These are phyloP conservation scores for Ageneiosus marmoratus DNA, from an alignment of 2,113 vertebrate species.

Conservation along the genomic window DNA sequence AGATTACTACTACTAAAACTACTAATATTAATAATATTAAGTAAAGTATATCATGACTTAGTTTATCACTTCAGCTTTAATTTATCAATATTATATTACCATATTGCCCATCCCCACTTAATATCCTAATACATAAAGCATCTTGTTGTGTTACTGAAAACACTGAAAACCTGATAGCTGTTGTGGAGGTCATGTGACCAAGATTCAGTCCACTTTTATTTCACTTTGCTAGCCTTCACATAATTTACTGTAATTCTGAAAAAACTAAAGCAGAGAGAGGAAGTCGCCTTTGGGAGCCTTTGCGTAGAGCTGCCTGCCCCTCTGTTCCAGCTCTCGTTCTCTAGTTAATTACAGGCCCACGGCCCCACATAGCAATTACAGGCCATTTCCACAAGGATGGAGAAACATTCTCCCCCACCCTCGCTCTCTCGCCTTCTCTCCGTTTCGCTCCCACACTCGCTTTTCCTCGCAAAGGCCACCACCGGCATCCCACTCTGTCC, in stretches of 20 bases:
- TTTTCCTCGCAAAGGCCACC: slow-evolving; percentile 19
- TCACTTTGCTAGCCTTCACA: neutral
- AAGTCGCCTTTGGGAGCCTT: neutral
- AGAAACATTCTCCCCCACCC: slow-evolving; percentile 27
- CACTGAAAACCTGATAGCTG: neutral
- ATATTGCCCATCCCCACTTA: neutral
- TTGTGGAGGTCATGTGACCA: neutral
- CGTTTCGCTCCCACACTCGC: slow-evolving; percentile 40
- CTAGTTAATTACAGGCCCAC: slow-evolving; percentile 52
- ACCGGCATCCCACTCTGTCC: slow-evolving; percentile 10
- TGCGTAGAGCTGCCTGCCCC: slow-evolving; percentile 12
- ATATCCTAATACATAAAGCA: neutral
- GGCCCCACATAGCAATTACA: slow-evolving; percentile 47
- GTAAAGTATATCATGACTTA: neutral
- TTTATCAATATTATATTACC: neutral
- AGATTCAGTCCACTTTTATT: too few relatives aligned
- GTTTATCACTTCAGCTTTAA: neutral
- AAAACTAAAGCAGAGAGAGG: slow-evolving; percentile 14
- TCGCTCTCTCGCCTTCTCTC: slow-evolving; percentile 22
- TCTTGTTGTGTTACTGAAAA: neutral
- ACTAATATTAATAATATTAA: neutral
- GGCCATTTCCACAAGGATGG: slow-evolving; percentile 49
- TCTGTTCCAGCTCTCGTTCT: slow-evolving; percentile 34
- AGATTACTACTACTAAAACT: too few relatives aligned
- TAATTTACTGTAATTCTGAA: neutral